These are phyloP conservation scores for Tuberolachnus salignus DNA, from an alignment of 2,888 invertebrate genomes.

Conservation along the genomic window DNA sequence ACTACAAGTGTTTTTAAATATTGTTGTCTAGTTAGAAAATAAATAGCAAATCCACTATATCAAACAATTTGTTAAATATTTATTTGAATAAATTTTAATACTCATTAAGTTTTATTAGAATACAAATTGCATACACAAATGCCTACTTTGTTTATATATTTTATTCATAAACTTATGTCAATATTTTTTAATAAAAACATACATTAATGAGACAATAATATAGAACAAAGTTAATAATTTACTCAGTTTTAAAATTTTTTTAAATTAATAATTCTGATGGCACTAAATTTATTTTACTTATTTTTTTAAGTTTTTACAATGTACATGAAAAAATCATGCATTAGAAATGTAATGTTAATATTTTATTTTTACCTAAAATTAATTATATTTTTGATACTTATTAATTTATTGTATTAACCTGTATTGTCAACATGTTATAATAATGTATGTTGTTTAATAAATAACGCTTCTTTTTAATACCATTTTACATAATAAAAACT, in stretches of 20 bases:
- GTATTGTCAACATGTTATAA: not conserved
- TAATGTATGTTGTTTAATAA: not conserved
- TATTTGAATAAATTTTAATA: not conserved
- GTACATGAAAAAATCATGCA: too few relatives aligned
- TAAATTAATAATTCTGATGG: too few relatives aligned
- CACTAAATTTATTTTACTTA: too few relatives aligned
- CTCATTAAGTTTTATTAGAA: not conserved
- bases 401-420: not conserved
- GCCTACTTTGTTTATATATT: not conserved
- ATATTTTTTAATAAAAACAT: too few relatives aligned
- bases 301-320: too few relatives aligned
- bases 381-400: not conserved
- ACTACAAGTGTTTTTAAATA: too few relatives aligned
- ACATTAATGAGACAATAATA: too few relatives aligned
- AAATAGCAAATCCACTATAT: not conserved
- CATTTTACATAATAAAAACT: not conserved
- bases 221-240: too few relatives aligned
- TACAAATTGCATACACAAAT: not conserved
- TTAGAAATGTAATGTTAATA: too few relatives aligned
- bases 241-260: too few relatives aligned
- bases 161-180: too few relatives aligned
- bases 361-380: not conserved
- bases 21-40: too few relatives aligned
- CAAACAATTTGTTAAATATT: not conserved
- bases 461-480: not conserved